These are phyloP conservation scores for Oryzias javanicus DNA, from an alignment of 2,113 vertebrate species.

Conservation along the genomic window DNA sequence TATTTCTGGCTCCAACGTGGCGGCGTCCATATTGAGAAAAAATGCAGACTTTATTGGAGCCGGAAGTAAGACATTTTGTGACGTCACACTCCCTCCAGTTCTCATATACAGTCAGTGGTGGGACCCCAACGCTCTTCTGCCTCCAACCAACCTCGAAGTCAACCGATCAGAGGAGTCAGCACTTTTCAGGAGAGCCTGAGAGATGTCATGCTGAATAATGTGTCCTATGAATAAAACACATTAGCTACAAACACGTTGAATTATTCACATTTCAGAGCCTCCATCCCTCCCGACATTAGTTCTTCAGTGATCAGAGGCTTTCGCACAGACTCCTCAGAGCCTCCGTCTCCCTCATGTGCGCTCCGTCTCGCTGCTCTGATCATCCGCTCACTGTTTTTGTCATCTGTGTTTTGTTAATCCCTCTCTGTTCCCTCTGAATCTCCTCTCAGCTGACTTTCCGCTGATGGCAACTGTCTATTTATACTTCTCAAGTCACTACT, in stretches of 20 bases:
- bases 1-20: too few species aligned
- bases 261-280: slow-evolving; percentile 78
- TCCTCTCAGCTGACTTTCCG: slow-evolving; percentile 62
- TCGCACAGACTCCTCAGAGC: slow-evolving; percentile 54
- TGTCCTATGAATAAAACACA: slow-evolving; percentile 82
- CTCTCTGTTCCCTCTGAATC: slow-evolving; percentile 47
- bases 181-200: slow-evolving; percentile 66
- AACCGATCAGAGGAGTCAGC: slow-evolving; percentile 64
- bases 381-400: slow-evolving; percentile 49
- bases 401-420: slow-evolving; percentile 64
- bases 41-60: too few species aligned
- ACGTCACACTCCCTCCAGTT: too few species aligned
- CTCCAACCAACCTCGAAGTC: slow-evolving; percentile 54
- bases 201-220: slow-evolving; percentile 75
- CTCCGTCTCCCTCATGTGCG: slow-evolving; percentile 35
- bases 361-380: slow-evolving; percentile 38
- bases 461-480: slow-evolving; percentile 70
- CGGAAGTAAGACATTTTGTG: too few species aligned
- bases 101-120: too few species aligned
- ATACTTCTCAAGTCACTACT: slow-evolving; percentile 63
- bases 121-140: not conserved
- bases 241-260: slow-evolving; percentile 80
- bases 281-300: slow-evolving; percentile 54
- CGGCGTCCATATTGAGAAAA: too few species aligned
- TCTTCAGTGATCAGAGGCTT: slow-evolving; percentile 57